These are phyloP conservation scores for Limanda limanda DNA, from an alignment of 2,113 vertebrate genomes.

Conservation along the genomic window DNA sequence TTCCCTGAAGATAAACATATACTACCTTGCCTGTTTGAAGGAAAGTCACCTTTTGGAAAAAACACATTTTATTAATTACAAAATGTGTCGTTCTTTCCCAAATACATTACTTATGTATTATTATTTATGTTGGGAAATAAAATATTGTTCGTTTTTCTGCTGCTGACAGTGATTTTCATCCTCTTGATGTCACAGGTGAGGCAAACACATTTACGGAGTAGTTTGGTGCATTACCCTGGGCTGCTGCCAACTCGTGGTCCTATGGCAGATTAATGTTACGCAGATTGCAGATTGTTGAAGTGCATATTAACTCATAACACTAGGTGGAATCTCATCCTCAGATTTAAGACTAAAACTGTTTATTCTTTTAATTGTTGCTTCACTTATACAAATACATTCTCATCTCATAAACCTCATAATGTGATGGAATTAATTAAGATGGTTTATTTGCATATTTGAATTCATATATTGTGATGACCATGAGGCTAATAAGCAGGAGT, in stretches of 20 bases:
- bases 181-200: constrained; percentile 25
- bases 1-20: constrained; percentile 24
- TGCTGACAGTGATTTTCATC: constrained; percentile 1
- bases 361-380: not conserved
- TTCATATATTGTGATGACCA: no score
- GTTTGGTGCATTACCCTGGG: constrained; percentile 70
- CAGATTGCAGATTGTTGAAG: constrained; percentile 31
- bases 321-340: constrained; percentile 55
- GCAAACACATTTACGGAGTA: constrained; percentile 22
- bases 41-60: constrained; percentile 7
- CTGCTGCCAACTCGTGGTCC: constrained; percentile 53
- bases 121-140: not conserved
- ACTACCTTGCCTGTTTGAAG: constrained; percentile 20
- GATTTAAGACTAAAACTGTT: not conserved
- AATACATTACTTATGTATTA: not conserved
- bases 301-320: constrained; percentile 44
- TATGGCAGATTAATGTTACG: constrained; percentile 23
- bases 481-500: no score
- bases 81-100: not conserved
- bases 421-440: no score
- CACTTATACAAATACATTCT: no score
- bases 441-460: no score
- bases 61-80: constrained; percentile 2
- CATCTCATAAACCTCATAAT: not conserved
- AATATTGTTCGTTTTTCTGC: not conserved